These are phyloP conservation scores for Idaea aversata DNA, from an alignment of 2,888 invertebrate genomes.

Conservation along the genomic window DNA sequence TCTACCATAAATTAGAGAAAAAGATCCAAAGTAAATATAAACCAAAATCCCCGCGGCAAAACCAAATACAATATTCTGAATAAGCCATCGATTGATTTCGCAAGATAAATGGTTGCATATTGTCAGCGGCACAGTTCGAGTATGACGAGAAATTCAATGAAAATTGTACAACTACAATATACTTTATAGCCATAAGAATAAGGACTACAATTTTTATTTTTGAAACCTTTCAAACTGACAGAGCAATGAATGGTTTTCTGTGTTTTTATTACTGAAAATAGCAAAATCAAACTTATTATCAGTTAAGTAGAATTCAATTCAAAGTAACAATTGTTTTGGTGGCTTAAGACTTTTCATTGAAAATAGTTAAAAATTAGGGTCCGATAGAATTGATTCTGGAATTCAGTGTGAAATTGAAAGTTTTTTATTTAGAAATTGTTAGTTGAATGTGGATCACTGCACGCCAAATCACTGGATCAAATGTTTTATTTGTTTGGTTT, in stretches of 20 bases:
- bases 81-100: slow-evolving; percentile 81
- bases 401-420: slow-evolving; percentile 75
- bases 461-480: slow-evolving; percentile 59
- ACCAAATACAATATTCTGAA: slow-evolving; percentile 79
- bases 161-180: slow-evolving; percentile 63
- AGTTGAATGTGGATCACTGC: slow-evolving; percentile 43
- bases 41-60: slow-evolving; percentile 72
- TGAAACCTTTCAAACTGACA: slow-evolving; percentile 59
- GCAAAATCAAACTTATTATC: slow-evolving; percentile 34
- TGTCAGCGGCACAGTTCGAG: slow-evolving; percentile 76
- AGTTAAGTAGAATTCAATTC: slow-evolving; percentile 30
- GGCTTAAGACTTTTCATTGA: slow-evolving; percentile 33
- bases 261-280: slow-evolving; percentile 37
- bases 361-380: slow-evolving; percentile 38
- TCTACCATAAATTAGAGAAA: slow-evolving; percentile 72
- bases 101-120: slow-evolving; percentile 79
- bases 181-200: slow-evolving; percentile 54
- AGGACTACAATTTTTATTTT: slow-evolving; percentile 59
- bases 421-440: slow-evolving; percentile 52
- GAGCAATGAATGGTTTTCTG: slow-evolving; percentile 59
- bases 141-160: slow-evolving; percentile 58
- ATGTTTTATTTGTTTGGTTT: slow-evolving; percentile 66
- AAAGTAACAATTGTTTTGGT: neutral
- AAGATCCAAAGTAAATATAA: slow-evolving; percentile 77
- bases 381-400: slow-evolving; percentile 67